These are phyloP conservation scores for Drosophila leonis DNA, from an alignment of 2,888 invertebrate species.

Conservation along the genomic window DNA sequence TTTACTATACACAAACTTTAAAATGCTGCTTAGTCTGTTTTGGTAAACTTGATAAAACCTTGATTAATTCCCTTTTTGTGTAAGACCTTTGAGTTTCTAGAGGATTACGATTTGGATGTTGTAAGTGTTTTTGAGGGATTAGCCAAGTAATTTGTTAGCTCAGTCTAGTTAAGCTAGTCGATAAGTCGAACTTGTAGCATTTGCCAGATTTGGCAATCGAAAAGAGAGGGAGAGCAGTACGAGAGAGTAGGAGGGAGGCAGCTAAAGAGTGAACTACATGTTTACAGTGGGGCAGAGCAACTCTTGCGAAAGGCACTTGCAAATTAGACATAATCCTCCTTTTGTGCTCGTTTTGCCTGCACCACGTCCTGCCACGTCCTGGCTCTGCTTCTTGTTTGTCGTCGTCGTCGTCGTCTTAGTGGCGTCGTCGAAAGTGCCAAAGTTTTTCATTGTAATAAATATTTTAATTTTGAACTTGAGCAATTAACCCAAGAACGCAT, in stretches of 20 bases:
- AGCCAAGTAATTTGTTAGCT: slow-evolving; percentile 40
- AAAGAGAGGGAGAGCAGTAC: not conserved
- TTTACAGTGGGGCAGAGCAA: not conserved
- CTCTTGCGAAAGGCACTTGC: slow-evolving; percentile 22
- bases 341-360: slow-evolving; percentile 20
- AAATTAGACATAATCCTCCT: slow-evolving; percentile 51
- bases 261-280: slow-evolving; percentile 12
- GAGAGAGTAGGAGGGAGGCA: not conserved
- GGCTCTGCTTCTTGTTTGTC: slow-evolving; percentile 39
- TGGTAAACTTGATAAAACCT: slow-evolving; percentile 5
- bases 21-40: not conserved
- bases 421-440: slow-evolving; percentile 80
- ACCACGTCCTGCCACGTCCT: not conserved
- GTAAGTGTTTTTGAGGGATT: slow-evolving; percentile 40
- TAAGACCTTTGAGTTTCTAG: slow-evolving; percentile 4
- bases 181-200: slow-evolving; percentile 28
- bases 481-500: slow-evolving; percentile 77
- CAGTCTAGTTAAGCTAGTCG: slow-evolving; percentile 21
- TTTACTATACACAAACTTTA: not conserved
- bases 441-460: slow-evolving; percentile 80
- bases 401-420: slow-evolving; percentile 60
- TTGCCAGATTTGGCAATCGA: not conserved
- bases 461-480: slow-evolving; percentile 81
- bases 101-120: slow-evolving; percentile 42
- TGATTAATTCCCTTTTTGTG: slow-evolving; percentile 6